phyloP scores from a whole-genome alignment of 1,140 invertebrate species.

The Dreissena rostriformis region DNA sequence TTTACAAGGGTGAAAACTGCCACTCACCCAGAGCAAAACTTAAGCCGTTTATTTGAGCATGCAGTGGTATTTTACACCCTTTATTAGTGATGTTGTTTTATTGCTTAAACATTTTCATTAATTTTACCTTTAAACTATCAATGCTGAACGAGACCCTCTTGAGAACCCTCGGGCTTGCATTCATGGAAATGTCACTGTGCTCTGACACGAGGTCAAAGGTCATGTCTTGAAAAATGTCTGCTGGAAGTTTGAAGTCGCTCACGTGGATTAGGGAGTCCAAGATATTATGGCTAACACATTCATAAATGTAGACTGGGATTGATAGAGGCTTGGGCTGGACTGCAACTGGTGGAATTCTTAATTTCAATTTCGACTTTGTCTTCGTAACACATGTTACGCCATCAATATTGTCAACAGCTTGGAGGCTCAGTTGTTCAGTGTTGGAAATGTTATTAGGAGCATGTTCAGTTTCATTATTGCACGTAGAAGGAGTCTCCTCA shows the following conservation, averaged over 20 bases:
- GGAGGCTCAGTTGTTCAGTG: no score
- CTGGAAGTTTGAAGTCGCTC: slow-evolving; percentile 74
- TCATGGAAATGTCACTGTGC: slow-evolving; percentile 8
- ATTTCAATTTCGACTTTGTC: neutral
- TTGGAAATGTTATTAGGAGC: no score
- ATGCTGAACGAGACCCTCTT: slow-evolving; percentile 53
- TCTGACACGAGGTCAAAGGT: slow-evolving; percentile 71
- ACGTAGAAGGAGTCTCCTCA: no score
- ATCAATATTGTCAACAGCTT: no score
- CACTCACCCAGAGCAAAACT: no score
- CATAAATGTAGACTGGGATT: slow-evolving; percentile 88
- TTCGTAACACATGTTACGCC: neutral
- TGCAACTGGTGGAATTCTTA: neutral
- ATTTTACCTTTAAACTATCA: slow-evolving; percentile 52
- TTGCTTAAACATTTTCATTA: no score
- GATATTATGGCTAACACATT: slow-evolving; percentile 85
- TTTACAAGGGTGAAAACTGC: no score
- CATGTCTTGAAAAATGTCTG: slow-evolving; percentile 79
- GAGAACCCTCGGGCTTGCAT: slow-evolving; percentile 27
- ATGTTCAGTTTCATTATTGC: no score
- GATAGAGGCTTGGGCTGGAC: slow-evolving; percentile 3
- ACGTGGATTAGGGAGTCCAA: slow-evolving; percentile 84
- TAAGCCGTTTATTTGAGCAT: no score
- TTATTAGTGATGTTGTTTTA: no score
- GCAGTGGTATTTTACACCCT: no score